A percentile compares a stretch with the other conserved stretches of the same genome.
Evolutionary conservation across 2,888 invertebrate genomes (phyloP).

Genomic region (Blastobasis adustella): DNA sequence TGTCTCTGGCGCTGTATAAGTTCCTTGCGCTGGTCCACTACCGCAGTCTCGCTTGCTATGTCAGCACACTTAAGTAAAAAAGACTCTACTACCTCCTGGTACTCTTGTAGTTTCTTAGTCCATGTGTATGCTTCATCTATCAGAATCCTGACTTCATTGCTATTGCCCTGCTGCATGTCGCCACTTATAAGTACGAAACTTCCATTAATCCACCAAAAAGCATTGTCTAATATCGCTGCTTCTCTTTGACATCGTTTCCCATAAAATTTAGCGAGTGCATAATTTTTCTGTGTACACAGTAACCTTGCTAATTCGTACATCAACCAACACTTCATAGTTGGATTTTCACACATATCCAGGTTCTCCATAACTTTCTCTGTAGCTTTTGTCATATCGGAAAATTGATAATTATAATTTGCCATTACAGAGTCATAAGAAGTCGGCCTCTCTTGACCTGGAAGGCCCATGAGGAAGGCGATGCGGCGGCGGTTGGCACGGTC

Average conservation of each 20-base stretch:
- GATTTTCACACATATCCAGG: constrained; percentile 64
- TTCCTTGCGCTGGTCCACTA: constrained; percentile 56
- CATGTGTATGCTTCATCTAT: constrained; percentile 61
- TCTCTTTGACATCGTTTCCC: constrained; percentile 61
- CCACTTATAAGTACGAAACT: constrained; percentile 61
- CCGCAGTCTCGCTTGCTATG: constrained; percentile 45
- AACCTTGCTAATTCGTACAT: constrained; percentile 61
- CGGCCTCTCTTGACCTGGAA: constrained; percentile 48
- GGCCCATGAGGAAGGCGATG: constrained; percentile 63
- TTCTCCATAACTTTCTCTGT: constrained; percentile 43
- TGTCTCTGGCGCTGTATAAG: constrained; percentile 48
- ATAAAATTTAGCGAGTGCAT: constrained; percentile 60
- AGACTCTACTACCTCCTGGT: constrained; percentile 51
- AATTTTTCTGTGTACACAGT: constrained; percentile 57
- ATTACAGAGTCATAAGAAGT: constrained; percentile 63
- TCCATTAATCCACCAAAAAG: constrained; percentile 64
- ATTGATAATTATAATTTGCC: constrained; percentile 62
- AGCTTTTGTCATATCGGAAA: constrained; percentile 53
- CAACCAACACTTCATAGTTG: constrained; percentile 64
- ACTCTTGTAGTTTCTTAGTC: constrained; percentile 51
- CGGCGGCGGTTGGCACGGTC: constrained; percentile 61
- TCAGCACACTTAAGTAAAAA: constrained; percentile 56
- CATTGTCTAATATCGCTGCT: constrained; percentile 47
- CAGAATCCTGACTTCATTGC: constrained; percentile 58
- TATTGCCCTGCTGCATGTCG: constrained; percentile 65